Conservation (phyloP, 2,888 invertebrate species). For the Apomyelois bistriatella region DNA sequence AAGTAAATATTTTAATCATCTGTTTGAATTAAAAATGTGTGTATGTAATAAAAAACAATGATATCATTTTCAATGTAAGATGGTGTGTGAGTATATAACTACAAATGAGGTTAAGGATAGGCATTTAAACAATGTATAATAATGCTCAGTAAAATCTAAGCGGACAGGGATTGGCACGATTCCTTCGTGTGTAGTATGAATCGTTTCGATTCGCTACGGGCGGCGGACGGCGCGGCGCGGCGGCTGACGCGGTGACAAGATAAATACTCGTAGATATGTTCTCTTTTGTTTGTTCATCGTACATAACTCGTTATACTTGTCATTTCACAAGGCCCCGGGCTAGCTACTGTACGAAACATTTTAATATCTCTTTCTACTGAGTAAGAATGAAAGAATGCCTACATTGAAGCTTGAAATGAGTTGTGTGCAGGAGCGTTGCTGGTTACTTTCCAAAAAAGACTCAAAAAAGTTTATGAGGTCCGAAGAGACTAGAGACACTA, state of each 20-base stretch:
- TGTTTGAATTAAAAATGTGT: neutral
- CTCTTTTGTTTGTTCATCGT: slow-evolving; percentile 16
- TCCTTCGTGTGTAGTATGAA: slow-evolving; percentile 22
- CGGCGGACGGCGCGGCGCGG: neutral
- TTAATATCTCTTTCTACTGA: no score
- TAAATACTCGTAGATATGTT: slow-evolving; percentile 16
- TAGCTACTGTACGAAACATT: no score
- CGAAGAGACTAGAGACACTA: no score
- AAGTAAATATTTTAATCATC: no score
- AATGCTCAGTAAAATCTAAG: neutral
- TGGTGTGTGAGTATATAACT: slow-evolving; percentile 10
- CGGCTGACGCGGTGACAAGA: slow-evolving; percentile 16
- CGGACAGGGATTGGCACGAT: neutral
- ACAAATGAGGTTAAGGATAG: slow-evolving; percentile 3
- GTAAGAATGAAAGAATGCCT: no score
- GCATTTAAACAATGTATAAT: neutral
- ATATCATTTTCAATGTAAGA: neutral
- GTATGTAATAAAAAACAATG: neutral
- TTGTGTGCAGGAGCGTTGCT: no score
- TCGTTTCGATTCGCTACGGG: slow-evolving; percentile 24
- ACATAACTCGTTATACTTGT: slow-evolving; percentile 22
- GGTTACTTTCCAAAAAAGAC: no score
- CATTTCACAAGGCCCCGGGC: slow-evolving; percentile 17
- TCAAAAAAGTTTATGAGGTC: no score
- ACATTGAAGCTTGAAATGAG: no score